Evolutionary conservation across 2,888 invertebrate genomes (phyloP).

Genomic region (Zaprionus bogoriensis): DNA sequence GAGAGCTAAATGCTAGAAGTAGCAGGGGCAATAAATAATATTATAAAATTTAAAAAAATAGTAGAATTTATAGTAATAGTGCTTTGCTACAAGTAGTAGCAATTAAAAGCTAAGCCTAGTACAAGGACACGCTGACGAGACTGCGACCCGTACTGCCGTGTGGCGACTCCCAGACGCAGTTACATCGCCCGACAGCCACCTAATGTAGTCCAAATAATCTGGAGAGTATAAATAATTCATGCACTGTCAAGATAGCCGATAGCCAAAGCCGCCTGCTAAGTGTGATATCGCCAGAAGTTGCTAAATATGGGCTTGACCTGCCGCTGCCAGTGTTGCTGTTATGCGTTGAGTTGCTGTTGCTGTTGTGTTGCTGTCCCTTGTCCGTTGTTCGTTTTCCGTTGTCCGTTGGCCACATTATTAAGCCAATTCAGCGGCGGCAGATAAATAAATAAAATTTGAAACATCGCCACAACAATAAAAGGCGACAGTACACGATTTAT

Average conservation of each 20-base stretch:
- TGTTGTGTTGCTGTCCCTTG: conserved; percentile 12
- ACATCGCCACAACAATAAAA: conserved; percentile 79
- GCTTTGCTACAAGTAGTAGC: too few species aligned
- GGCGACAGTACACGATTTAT: conserved; percentile 79
- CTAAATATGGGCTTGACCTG: conserved; percentile 77
- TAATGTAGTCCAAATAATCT: conserved; percentile 18
- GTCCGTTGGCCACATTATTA: conserved; percentile 73
- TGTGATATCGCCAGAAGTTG: conserved; percentile 75
- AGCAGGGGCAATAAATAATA: too few species aligned
- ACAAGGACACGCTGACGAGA: too few species aligned
- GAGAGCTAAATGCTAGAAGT: too few species aligned
- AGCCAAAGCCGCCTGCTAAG: conserved; percentile 64
- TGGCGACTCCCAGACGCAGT: too few species aligned
- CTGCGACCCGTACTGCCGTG: too few species aligned
- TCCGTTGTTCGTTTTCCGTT: conserved; percentile 21
- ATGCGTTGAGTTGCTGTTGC: conserved; percentile 11
- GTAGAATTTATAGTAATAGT: too few species aligned
- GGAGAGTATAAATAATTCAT: conserved; percentile 65
- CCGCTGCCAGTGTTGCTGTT: conserved; percentile 35
- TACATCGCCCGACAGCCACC: neutral
- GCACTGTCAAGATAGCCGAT: conserved; percentile 72
- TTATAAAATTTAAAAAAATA: too few species aligned
- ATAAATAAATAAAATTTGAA: conserved; percentile 78
- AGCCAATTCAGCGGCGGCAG: conserved; percentile 78
- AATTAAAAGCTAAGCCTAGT: too few species aligned